Conservation (phyloP, 2,888 invertebrate genomes). For the Kuschelorhynchus macadamiae region DNA sequence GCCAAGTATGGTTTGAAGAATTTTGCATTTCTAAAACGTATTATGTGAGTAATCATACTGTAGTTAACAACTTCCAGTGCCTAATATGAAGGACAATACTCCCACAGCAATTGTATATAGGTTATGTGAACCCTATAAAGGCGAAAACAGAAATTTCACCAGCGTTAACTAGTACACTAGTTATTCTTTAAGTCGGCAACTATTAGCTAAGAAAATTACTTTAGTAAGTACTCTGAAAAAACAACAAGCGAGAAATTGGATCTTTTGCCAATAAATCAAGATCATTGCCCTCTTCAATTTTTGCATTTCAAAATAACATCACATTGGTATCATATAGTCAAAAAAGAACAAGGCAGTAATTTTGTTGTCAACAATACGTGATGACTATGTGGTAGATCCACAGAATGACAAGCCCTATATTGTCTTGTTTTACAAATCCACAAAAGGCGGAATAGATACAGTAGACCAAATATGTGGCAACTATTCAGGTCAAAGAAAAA, state of each 20-base stretch:
- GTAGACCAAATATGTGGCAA: not conserved
- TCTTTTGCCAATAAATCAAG: conserved; percentile 32
- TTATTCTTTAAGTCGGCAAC: conserved; percentile 47
- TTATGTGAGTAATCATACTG: conserved; percentile 48
- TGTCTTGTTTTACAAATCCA: not conserved
- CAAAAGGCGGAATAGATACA: not conserved
- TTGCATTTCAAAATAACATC: conserved; percentile 51
- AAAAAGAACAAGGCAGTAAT: conserved; percentile 10
- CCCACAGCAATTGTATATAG: conserved; percentile 24
- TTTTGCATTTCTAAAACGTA: conserved; percentile 50
- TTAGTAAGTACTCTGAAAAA: conserved; percentile 53
- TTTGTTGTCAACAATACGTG: not conserved
- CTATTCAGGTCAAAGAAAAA: not conserved
- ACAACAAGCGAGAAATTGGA: conserved; percentile 50
- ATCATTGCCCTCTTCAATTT: conserved; percentile 29
- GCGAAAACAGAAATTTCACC: conserved; percentile 49
- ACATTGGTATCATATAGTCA: conserved; percentile 47
- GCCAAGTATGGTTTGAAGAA: conserved; percentile 55
- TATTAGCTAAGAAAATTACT: conserved; percentile 47
- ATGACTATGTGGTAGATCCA: not conserved
- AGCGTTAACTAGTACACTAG: conserved; percentile 48
- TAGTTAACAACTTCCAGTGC: conserved; percentile 24
- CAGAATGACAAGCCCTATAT: too few species aligned
- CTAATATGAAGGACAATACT: conserved; percentile 52
- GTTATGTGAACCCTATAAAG: conserved; percentile 38